Conservation (phyloP, 35 echinoderm and acorn worm genomes). For the Patiria miniata region DNA sequence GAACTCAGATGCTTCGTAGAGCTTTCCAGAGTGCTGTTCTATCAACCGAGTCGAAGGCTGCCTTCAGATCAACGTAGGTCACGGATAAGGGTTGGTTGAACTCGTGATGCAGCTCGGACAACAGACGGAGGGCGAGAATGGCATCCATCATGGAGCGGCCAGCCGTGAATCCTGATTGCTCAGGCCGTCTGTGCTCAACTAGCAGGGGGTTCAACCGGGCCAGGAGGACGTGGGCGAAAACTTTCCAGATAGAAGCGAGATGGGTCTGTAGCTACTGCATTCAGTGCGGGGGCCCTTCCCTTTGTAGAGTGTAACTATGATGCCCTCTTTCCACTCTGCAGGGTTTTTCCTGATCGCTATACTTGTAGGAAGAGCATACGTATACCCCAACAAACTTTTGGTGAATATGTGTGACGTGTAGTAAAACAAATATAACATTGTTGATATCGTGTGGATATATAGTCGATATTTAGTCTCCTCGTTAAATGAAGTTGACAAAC, state of each 20-base stretch:
- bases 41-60: background rate
- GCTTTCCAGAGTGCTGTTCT: background rate
- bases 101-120: background rate
- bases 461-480: too few relatives aligned
- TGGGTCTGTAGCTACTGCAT: background rate
- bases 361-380: too few relatives aligned
- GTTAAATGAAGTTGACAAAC: too few relatives aligned
- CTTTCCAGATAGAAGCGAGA: background rate
- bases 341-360: too few relatives aligned
- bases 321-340: background rate
- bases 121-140: too few relatives aligned
- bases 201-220: background rate
- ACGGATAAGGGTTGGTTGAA: slow-evolving; percentile 1
- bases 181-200: background rate
- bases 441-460: too few relatives aligned
- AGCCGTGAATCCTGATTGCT: too few relatives aligned
- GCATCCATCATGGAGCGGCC: too few relatives aligned
- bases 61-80: slow-evolving; percentile 6
- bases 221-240: background rate
- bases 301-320: slow-evolving; percentile 9
- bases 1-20: background rate
- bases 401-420: too few relatives aligned
- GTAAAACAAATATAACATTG: too few relatives aligned
- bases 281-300: background rate
- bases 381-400: too few relatives aligned